Evolutionary conservation across 1,140 invertebrate genomes (phyloP).

Genomic region (Papilio helenus): DNA sequence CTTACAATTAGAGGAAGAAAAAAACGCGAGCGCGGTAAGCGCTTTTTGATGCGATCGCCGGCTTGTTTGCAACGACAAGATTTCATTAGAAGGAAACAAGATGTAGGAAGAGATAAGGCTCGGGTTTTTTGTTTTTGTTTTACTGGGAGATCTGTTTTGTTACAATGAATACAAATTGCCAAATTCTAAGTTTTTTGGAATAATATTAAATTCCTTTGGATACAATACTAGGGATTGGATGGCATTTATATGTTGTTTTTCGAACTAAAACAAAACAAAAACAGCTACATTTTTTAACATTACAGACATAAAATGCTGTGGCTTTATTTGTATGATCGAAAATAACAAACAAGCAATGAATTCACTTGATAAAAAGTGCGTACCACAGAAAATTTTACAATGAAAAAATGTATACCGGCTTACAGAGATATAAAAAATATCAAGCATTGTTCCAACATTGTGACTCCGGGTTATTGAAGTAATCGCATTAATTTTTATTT

Average conservation of each 20-base stretch:
- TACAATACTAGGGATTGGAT: not conserved
- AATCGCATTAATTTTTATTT: constrained; percentile 47
- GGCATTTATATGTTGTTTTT: not conserved
- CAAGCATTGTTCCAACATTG: constrained; percentile 30
- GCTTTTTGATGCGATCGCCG: constrained; percentile 58
- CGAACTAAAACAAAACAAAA: not conserved
- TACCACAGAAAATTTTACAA: not conserved
- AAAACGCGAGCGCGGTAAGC: constrained; percentile 53
- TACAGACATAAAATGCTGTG: not conserved
- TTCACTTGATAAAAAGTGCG: not conserved
- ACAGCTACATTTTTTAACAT: not conserved
- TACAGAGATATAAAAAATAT: constrained; percentile 4
- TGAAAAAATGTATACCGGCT: not conserved
- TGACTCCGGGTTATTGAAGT: constrained; percentile 39
- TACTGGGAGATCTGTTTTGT: not conserved
- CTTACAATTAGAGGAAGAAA: constrained; percentile 58
- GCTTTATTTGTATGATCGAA: not conserved
- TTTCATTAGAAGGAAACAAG: constrained; percentile 57
- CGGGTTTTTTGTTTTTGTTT: constrained; percentile 14
- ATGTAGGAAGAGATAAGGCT: constrained; percentile 48
- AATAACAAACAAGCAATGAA: not conserved
- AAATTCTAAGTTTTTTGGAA: not conserved
- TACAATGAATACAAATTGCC: constrained; percentile 19
- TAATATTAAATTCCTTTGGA: not conserved
- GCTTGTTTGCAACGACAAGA: constrained; percentile 55